Percentiles rank a stretch among this genome's conserved stretches.
Conservation (phyloP, 2,113 vertebrate genomes). For the Leptobrachium ailaonicum region DNA sequence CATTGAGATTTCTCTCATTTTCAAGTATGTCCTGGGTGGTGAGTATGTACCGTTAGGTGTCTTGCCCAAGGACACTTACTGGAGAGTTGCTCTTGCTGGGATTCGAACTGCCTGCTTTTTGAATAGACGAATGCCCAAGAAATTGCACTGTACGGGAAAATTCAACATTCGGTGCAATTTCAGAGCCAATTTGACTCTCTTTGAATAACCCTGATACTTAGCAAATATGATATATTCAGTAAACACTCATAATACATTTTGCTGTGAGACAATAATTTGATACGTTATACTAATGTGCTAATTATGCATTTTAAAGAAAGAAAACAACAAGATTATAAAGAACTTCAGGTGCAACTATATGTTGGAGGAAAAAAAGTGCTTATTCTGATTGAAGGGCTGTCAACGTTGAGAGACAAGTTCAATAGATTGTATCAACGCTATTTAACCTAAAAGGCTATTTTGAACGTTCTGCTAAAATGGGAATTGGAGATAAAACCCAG, state of each 20-base stretch:
- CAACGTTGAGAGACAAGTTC: slow-evolving; percentile 13
- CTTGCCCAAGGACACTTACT: too few species aligned
- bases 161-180: too few species aligned
- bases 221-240: background rate
- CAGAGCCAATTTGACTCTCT: too few species aligned
- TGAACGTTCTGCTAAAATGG: slow-evolving; percentile 21
- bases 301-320: background rate
- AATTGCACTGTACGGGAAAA: too few species aligned
- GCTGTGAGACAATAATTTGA: background rate
- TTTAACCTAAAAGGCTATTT: slow-evolving; percentile 23
- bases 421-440: slow-evolving; percentile 36
- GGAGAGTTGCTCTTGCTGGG: too few species aligned
- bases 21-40: too few species aligned
- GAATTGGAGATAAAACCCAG: slow-evolving; percentile 34
- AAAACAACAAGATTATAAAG: background rate
- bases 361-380: slow-evolving; percentile 3
- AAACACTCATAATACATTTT: background rate
- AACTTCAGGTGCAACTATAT: slow-evolving; percentile 10
- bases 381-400: slow-evolving; percentile 31
- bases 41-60: too few species aligned
- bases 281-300: background rate
- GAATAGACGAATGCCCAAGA: too few species aligned
- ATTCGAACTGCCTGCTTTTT: too few species aligned
- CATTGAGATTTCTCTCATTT: too few species aligned
- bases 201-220: too few species aligned